Percentiles rank a stretch among this genome's conserved stretches.
phyloP scores from a whole-genome alignment of 2,113 vertebrate species.

The Hemicordylus capensis region DNA sequence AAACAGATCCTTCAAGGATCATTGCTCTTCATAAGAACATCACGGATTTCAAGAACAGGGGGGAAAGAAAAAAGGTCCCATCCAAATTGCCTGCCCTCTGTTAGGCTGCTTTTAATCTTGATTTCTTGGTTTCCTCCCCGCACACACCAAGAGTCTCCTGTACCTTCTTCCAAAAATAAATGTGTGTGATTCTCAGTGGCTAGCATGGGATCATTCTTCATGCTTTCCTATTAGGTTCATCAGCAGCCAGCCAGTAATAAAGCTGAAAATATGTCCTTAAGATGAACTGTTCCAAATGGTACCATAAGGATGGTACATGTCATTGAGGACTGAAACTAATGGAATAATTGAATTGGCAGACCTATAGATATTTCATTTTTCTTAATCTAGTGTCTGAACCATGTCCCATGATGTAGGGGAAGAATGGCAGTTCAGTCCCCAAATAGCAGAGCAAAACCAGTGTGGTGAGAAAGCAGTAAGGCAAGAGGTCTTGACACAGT shows the following conservation, averaged over 20 bases:
- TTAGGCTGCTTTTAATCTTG: slow-evolving; percentile 45
- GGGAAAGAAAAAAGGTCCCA: background rate
- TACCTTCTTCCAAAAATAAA: slow-evolving; percentile 9
- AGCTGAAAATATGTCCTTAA: slow-evolving; percentile 7
- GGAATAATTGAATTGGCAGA: background rate
- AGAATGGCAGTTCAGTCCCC: too few relatives aligned
- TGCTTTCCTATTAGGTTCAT: slow-evolving; percentile 13
- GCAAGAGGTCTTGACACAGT: too few relatives aligned
- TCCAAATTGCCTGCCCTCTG: slow-evolving; percentile 19
- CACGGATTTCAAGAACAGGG: slow-evolving; percentile 41
- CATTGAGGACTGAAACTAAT: background rate
- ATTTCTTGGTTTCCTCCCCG: background rate
- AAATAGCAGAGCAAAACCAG: too few relatives aligned
- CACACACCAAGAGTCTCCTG: background rate
- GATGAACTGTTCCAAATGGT: background rate
- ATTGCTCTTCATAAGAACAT: slow-evolving; percentile 27
- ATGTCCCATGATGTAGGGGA: too few relatives aligned
- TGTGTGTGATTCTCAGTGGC: background rate
- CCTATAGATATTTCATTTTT: background rate
- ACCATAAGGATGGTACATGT: background rate
- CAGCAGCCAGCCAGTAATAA: background rate
- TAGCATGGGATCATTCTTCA: slow-evolving; percentile 10
- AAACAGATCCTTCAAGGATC: slow-evolving; percentile 62
- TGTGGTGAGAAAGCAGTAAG: too few relatives aligned
- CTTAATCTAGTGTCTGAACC: background rate